Evolutionary conservation across 2,113 vertebrate species (phyloP), one percentile per base, ranked within the genome.

Genomic region (Ceuthmochares aereus): DNA sequence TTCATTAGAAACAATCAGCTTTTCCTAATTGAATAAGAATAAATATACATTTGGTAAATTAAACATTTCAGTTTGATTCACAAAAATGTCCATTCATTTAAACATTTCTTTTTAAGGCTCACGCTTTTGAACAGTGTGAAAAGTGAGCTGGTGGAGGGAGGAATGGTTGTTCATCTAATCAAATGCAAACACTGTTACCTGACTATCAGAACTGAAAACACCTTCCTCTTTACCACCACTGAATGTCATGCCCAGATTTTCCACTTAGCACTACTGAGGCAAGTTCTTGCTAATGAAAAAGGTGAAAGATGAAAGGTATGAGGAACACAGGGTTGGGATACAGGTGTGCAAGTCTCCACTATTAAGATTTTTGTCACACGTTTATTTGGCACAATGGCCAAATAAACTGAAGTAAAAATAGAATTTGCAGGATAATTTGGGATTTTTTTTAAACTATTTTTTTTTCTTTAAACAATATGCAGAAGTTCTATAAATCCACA

Each of bases 1-100:
- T 91, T 99, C 99, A 3, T 99, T 99, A 45, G 99, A 99, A 96
- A 99, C 99, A 58, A 99, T 99, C 70, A 99, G 98, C 96, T 99
- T 99, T 95, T 99, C 99, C 99, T 99, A 88, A 85, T 77, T 77
- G 56, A 90, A 89, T 27, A 86, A 93, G 23, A 92, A 26, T 29
- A 60, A 89, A 79, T 4, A 69, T 0, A 62, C n/a, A 76, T 34
- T 75, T 63, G 36, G 40, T 45, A 81, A 81, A 63, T 40, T 26
- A 69, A 75, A 13, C 34, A 74, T 86, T 89, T 87, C 47, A 27
- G 30, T 58, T 59, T 23, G 30, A 90, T 62, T 87, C 34, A 42
- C 30, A 47, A 66, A 63, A 58, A 55, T 2, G 6, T 27, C 40
- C 20, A 17, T 32, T 67, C 2, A 42, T 66, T 42, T 9, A 80